Evolutionary conservation across 2,113 vertebrate genomes (phyloP).

Genomic region (Centrocercus urophasianus): DNA sequence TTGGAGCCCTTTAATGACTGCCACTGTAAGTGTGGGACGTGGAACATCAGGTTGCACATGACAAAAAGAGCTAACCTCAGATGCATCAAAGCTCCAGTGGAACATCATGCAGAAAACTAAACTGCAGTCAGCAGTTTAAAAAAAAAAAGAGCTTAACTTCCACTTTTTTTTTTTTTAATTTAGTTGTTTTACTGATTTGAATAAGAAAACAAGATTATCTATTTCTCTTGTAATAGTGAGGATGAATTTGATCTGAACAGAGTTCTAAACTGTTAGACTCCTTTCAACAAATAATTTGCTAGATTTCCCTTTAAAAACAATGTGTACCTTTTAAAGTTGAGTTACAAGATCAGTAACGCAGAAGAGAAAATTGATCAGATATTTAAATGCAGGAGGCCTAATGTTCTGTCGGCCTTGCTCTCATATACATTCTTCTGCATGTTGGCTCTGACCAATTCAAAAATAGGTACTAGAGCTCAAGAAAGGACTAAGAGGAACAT

Average conservation of each 20-base stretch:
- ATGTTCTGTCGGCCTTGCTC: background rate
- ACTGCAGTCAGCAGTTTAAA: background rate
- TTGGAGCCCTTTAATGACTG: background rate
- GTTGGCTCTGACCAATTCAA: background rate
- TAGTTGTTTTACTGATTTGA: background rate
- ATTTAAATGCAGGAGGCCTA: background rate
- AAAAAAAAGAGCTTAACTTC: background rate
- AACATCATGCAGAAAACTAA: background rate
- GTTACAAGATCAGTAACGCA: background rate
- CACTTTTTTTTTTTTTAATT: background rate
- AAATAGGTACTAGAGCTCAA: background rate
- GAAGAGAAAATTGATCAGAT: background rate
- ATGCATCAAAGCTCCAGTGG: rapidly evolving
- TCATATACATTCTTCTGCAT: background rate
- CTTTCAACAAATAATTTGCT: rapidly evolving
- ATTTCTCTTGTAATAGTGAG: background rate
- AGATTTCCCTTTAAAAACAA: background rate
- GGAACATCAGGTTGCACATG: background rate
- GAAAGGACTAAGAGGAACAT: background rate
- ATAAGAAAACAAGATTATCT: background rate
- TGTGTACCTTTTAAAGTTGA: background rate
- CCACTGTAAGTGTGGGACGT: background rate
- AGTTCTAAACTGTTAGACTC: background rate
- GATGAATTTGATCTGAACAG: background rate
- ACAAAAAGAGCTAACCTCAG: background rate